phyloP scores from a whole-genome alignment of 2,797 vertebrate species.

The Dendrocincla tyrannina region DNA sequence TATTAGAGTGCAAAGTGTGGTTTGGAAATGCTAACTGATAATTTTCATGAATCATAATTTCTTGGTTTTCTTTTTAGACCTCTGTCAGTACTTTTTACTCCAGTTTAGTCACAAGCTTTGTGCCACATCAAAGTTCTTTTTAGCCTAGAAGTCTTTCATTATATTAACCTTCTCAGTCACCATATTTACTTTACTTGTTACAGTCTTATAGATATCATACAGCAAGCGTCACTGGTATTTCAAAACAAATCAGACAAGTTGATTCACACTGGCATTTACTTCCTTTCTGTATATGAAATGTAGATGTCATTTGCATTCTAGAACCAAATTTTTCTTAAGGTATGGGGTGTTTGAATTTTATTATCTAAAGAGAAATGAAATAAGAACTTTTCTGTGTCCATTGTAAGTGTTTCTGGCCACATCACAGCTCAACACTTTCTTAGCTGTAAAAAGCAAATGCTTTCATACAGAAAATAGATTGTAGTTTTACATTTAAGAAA shows the following conservation, averaged over 20 bases:
- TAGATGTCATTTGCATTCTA: neutral
- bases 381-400: neutral
- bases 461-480: constrained; percentile 30
- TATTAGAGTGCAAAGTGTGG: neutral
- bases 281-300: neutral
- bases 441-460: neutral
- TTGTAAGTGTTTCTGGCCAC: neutral
- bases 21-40: neutral
- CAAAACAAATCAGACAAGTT: neutral
- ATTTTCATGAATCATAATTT: neutral
- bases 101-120: neutral
- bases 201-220: neutral
- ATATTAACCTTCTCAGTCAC: neutral
- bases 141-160: neutral
- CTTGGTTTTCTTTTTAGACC: neutral
- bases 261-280: neutral
- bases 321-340: neutral
- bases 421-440: constrained; percentile 4
- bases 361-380: neutral
- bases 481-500: constrained; percentile 65
- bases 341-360: neutral
- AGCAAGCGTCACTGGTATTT: neutral
- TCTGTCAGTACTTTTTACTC: neutral
- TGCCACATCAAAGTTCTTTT: neutral
- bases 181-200: neutral